These are phyloP conservation scores for Girardinichthys multiradiatus DNA, from an alignment of 2,113 vertebrate species.

Conservation along the genomic window DNA sequence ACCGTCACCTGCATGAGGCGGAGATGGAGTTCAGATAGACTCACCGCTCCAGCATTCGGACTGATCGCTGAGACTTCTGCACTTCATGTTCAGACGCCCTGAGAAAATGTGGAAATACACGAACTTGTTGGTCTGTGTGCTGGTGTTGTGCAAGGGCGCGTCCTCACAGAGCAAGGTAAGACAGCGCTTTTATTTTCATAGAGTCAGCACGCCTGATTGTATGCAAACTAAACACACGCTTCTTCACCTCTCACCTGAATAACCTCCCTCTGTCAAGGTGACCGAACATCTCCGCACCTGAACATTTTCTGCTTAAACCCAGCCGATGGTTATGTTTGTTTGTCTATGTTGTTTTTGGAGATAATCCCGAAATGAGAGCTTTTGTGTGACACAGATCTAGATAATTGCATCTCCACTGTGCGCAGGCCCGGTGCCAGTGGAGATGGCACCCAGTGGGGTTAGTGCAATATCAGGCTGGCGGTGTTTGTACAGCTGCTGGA, in stretches of 20 bases:
- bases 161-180: slow-evolving; percentile 78
- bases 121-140: slow-evolving; percentile 65
- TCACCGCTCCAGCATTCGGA: background rate
- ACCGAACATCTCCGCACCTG: slow-evolving; percentile 17
- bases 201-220: no score
- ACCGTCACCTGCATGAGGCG: slow-evolving; percentile 1
- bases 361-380: slow-evolving; percentile 48
- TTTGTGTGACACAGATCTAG: slow-evolving; percentile 28
- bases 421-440: slow-evolving; percentile 40
- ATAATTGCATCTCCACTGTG: slow-evolving; percentile 49
- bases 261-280: slow-evolving; percentile 4
- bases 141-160: slow-evolving; percentile 67
- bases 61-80: background rate
- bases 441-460: slow-evolving; percentile 63
- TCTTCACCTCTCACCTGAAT: background rate
- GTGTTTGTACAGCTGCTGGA: slow-evolving; percentile 80
- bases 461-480: slow-evolving; percentile 68
- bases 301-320: slow-evolving; percentile 22
- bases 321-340: slow-evolving; percentile 36
- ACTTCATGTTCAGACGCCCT: slow-evolving; percentile 5
- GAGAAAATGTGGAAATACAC: slow-evolving; percentile 75
- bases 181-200: background rate
- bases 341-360: slow-evolving; percentile 22
- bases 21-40: slow-evolving; percentile 56
- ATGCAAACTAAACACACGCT: background rate